Conservation (phyloP, 1,140 invertebrate species). For the Hylaeus volcanicus region DNA sequence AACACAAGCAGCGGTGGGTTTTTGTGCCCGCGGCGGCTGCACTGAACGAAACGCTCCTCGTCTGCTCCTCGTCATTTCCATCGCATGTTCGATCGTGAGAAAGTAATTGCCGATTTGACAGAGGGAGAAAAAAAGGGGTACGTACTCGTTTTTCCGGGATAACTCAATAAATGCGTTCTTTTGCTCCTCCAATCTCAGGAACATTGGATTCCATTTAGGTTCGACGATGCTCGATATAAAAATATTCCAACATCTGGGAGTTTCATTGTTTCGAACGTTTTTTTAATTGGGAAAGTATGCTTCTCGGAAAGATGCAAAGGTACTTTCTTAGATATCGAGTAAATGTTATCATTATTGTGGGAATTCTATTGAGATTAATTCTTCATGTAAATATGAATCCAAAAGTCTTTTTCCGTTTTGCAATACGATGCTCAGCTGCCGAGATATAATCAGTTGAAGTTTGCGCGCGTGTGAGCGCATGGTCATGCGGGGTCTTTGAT, state of each 20-base stretch:
- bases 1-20: conserved; percentile 54
- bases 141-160: background rate
- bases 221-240: background rate
- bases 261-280: too few relatives aligned
- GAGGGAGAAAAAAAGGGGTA: background rate
- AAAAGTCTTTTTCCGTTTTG: too few relatives aligned
- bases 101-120: conserved; percentile 32
- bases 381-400: too few relatives aligned
- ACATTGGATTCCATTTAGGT: background rate
- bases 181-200: background rate
- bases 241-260: background rate
- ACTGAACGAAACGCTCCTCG: conserved; percentile 41
- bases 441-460: too few relatives aligned
- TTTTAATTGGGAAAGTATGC: too few relatives aligned
- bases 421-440: too few relatives aligned
- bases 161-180: background rate
- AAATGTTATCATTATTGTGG: too few relatives aligned
- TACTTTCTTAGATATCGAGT: too few relatives aligned
- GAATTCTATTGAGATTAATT: too few relatives aligned
- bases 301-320: too few relatives aligned
- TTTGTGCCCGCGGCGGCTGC: conserved; percentile 32
- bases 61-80: conserved; percentile 39
- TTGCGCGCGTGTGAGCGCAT: too few relatives aligned
- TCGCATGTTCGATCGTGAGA: conserved; percentile 18
- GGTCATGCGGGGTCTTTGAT: too few relatives aligned